Evolutionary conservation across 2,797 vertebrate species (phyloP).

Genomic region (Onychomys leucogaster): DNA sequence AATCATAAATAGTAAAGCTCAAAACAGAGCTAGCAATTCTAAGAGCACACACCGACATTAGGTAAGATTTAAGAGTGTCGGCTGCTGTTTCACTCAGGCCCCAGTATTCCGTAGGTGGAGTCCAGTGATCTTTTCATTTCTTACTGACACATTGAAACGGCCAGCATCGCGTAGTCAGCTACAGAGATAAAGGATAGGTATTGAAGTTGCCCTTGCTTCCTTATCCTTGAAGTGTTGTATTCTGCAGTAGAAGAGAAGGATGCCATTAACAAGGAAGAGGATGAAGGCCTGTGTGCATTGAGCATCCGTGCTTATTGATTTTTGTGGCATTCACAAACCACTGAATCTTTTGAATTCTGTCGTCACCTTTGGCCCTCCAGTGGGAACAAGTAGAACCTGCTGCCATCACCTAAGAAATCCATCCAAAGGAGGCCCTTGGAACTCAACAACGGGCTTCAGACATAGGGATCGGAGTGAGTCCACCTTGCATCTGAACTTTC

Average conservation of each 20-base stretch:
- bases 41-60: background rate
- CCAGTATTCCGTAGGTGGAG: background rate
- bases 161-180: background rate
- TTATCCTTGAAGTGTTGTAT: background rate
- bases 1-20: background rate
- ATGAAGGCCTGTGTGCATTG: background rate
- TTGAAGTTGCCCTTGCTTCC: background rate
- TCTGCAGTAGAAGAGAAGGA: conserved; percentile 13
- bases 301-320: background rate
- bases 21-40: background rate
- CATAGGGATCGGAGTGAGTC: background rate
- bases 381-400: background rate
- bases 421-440: background rate
- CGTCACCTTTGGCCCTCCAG: background rate
- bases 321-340: background rate
- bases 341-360: background rate
- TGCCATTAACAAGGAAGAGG: background rate
- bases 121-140: background rate
- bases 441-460: conserved; percentile 26
- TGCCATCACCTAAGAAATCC: background rate
- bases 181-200: background rate
- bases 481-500: background rate
- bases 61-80: background rate
- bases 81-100: background rate
- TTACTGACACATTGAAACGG: background rate